A percentile compares a stretch with the other conserved stretches of the same genome.
phyloP scores from a whole-genome alignment of 2,113 vertebrate genomes.

The Motacilla alba region DNA sequence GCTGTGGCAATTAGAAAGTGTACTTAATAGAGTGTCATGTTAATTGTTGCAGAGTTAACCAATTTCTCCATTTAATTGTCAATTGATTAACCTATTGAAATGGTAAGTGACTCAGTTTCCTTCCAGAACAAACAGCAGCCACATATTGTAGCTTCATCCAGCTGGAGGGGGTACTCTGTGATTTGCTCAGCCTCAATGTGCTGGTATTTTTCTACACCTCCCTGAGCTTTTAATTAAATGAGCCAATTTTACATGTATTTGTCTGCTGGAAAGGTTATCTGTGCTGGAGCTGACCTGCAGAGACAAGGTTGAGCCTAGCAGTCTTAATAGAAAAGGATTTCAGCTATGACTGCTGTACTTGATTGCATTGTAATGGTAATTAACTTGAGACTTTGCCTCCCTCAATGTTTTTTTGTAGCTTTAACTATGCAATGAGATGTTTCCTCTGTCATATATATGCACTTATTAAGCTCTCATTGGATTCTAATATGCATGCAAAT shows the following conservation, averaged over 20 bases:
- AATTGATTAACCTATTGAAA: conserved; percentile 91
- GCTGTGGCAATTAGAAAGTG: conserved; percentile 84
- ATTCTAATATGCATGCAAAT: conserved; percentile 74
- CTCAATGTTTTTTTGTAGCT: conserved; percentile 62
- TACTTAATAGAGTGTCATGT: conserved; percentile 86
- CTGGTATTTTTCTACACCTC: conserved; percentile 77
- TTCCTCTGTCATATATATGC: conserved; percentile 74
- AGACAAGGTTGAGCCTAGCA: conserved; percentile 71
- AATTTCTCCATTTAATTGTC: conserved; percentile 87
- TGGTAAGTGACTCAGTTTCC: conserved; percentile 89
- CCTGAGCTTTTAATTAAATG: conserved; percentile 84
- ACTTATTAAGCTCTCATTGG: conserved; percentile 73
- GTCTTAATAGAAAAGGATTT: conserved; percentile 79
- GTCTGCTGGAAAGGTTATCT: conserved; percentile 83
- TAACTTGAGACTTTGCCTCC: conserved; percentile 73
- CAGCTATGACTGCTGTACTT: conserved; percentile 74
- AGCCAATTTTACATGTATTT: conserved; percentile 79
- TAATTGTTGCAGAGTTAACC: conserved; percentile 86
- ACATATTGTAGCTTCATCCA: conserved; percentile 71
- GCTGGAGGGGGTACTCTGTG: conserved; percentile 71
- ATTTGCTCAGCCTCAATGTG: conserved; percentile 70
- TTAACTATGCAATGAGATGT: conserved; percentile 73
- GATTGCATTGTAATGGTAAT: conserved; percentile 84
- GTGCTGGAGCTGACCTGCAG: conserved; percentile 75
- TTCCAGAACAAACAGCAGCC: conserved; percentile 80